Percentiles rank a stretch among this genome's conserved stretches.
phyloP scores from a whole-genome alignment of 1,140 invertebrate species.

The Lasioglossum baleicum region DNA sequence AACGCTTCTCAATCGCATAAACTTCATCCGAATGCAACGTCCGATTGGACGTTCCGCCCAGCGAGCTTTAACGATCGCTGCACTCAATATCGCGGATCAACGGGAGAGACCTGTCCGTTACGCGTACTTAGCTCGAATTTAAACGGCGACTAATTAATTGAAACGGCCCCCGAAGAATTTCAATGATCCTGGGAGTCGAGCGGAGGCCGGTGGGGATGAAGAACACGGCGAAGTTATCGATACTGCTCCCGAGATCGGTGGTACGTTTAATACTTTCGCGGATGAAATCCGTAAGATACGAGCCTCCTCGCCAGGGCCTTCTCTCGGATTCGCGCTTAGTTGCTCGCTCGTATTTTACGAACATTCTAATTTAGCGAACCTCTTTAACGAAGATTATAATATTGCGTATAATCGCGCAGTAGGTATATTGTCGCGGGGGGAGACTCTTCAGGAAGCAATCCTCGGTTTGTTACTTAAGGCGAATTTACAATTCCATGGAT shows the following conservation, averaged over 20 bases:
- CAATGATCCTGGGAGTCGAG: background rate
- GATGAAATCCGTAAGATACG: background rate
- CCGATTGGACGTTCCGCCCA: conserved; percentile 6
- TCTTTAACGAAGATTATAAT: background rate
- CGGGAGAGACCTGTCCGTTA: conserved; percentile 3
- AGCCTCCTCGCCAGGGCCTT: background rate
- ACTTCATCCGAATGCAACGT: background rate
- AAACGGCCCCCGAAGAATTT: conserved; percentile 10
- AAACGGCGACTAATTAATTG: conserved; percentile 35
- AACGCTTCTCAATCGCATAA: background rate
- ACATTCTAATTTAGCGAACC: background rate
- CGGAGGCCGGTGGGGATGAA: background rate
- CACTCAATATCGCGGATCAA: conserved; percentile 5
- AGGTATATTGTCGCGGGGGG: background rate
- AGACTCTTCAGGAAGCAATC: background rate
- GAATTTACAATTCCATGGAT: background rate
- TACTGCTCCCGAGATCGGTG: background rate
- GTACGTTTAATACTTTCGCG: background rate
- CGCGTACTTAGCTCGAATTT: background rate
- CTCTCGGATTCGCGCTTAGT: background rate
- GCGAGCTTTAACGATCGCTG: conserved; percentile 16
- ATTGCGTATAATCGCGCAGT: background rate
- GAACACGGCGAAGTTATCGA: background rate
- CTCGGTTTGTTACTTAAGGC: background rate
- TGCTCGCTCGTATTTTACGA: background rate